Evolutionary conservation across 2,113 vertebrate genomes (phyloP), one percentile per base, ranked within the genome.

Genomic region (Gracilinanus agilis): DNA sequence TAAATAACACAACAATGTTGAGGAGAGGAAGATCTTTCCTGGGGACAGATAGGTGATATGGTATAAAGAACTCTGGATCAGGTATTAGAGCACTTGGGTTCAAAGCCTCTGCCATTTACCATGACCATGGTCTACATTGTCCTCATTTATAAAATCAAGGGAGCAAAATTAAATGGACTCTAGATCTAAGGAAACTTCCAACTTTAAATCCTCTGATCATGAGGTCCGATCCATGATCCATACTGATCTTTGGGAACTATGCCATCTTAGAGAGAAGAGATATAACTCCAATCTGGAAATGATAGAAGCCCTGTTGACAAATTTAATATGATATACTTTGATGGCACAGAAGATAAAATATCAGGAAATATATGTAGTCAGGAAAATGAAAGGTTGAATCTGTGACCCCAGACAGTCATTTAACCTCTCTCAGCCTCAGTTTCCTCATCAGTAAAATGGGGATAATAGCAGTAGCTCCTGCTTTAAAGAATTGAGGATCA

Each of bases 351-450:
- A 23, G 23, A 53, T 83, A 90, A 94, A 53, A 56, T 8, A 29
- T 21, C 4, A 56, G 1, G 1, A 5, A n/a, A 13, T 34, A 1
- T 55, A 3, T 24, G 49, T 0, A 2, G n/a, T 54, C 11, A 23
- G 6, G 53, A 25, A 13, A 83, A 91, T 4, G 5, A 0, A 12
- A 90, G 16, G 92, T 90, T 44, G 55, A 92, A 67, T 53, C 54
- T 24, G 7, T 25, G 29, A 93, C 24, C 44, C 34, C 24, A 24
- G 44, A 24, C 55, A 54, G 90, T 27, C 25, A 24, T 11, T 95
- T 92, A 49, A 53, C 29, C 23, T 91, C 34, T 53, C 49, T 53
- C n/a, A 90, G 54, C 29, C 88, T 96, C 91, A 49, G 55, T 90
- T 93, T 92, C 91, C 24, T 88, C 91, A 83, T 44, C 25, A 29